Evolutionary conservation across 2,888 invertebrate species (phyloP), one percentile per base, ranked within the genome.

Genomic region (Sinodicranocentrus sp.): DNA sequence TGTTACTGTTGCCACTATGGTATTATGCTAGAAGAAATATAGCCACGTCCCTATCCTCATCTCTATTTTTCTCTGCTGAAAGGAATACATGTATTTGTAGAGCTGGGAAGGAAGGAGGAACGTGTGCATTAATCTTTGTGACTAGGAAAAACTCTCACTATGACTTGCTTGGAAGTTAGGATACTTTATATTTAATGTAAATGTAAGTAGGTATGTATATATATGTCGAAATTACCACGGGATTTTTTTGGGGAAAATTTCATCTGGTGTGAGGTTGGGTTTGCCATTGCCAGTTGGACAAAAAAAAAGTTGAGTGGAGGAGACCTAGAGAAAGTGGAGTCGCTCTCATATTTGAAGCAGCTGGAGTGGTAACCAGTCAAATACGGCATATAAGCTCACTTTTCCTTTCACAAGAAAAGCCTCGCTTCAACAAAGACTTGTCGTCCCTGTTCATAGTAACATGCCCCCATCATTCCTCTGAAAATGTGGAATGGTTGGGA

Each of bases 281-380:
- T 33, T 33, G 52, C 19, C 5, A 44, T 26, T 28, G 54, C 54
- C 54, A 28, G 70, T 52, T 54, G 52, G 54, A 54, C 19, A 1
- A 21, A 70, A 70, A 68, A 70, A 43, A 65, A 3, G 25, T 70
- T 21, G 54, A 28, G 19, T 43, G 52, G 33, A 70, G 54, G 2
- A 1, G 1, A n/a, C 52, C 2, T n/a, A n/a, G n/a, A n/a, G 5
- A 33, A 33, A 33, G 33, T 10, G 10, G 1, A 57, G 57, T 57
- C 57, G 28, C 19, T 33, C 52, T 70, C 54, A 33, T 54, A 70
- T 70, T 28, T 70, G 70, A 28, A 33, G 54, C 70, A 70, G 70
- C 70, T 70, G 70, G 54, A 54, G 70, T 28, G 52, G 54, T 65
- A 19, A 19, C n/a, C n/a, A n/a, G n/a, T n/a, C n/a, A n/a, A n/a